These are phyloP conservation scores for Dendrocopos noguchii DNA, from an alignment of 2,113 vertebrate genomes.

Conservation along the genomic window DNA sequence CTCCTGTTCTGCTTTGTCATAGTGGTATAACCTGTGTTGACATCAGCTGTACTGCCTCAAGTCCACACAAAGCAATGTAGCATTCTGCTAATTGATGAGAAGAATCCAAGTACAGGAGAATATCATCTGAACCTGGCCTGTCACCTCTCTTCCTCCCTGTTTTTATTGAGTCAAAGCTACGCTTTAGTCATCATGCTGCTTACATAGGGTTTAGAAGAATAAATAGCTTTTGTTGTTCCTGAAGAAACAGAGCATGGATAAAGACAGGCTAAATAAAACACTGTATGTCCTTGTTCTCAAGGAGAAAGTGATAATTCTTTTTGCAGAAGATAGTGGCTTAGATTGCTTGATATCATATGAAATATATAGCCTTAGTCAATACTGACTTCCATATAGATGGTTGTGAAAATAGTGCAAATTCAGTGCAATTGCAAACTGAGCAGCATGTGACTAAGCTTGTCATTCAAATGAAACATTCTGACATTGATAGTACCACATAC, in stretches of 20 bases:
- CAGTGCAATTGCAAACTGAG: not conserved
- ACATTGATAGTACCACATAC: not conserved
- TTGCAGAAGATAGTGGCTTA: not conserved
- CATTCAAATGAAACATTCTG: not conserved
- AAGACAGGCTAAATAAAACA: not conserved
- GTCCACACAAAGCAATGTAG: not conserved
- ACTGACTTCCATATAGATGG: not conserved
- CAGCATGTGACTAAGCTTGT: not conserved
- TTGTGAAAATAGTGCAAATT: conserved; percentile 2
- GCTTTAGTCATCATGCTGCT: not conserved
- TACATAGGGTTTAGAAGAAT: not conserved
- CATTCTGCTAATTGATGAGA: not conserved
- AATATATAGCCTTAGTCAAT: not conserved
- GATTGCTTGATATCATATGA: not conserved
- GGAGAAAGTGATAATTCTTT: conserved; percentile 6
- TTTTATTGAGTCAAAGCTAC: not conserved
- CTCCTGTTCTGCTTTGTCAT: not conserved
- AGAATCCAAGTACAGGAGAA: not conserved
- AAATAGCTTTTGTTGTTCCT: not conserved
- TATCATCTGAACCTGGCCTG: not conserved
- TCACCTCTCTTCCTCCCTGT: not conserved
- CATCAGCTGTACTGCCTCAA: not conserved
- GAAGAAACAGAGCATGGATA: not conserved
- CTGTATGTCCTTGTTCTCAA: not conserved
- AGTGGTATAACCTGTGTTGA: not conserved